A percentile compares a stretch with the other conserved stretches of the same genome.
These are phyloP conservation scores for Pangasius krempfi DNA, from an alignment of 2,797 vertebrate species.

Conservation along the genomic window DNA sequence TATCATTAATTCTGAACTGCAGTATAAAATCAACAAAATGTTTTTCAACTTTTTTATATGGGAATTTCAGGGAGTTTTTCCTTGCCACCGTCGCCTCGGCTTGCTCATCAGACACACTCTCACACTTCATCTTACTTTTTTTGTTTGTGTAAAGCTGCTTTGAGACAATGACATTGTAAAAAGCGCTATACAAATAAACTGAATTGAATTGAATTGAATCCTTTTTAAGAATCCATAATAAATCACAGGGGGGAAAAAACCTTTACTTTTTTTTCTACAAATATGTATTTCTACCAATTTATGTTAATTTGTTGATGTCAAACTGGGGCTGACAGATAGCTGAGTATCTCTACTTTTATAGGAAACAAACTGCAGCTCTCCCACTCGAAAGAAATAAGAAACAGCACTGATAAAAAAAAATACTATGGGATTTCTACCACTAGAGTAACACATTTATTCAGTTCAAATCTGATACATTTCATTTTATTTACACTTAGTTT, in stretches of 20 bases:
- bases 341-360: background rate
- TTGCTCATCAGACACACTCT: no score
- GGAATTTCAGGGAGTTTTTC: no score
- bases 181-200: no score
- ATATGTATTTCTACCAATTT: background rate
- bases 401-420: background rate
- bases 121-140: no score
- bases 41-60: background rate
- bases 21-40: background rate
- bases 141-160: no score
- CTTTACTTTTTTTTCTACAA: background rate
- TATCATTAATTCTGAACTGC: background rate
- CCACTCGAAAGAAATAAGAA: background rate
- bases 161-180: no score
- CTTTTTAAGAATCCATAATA: background rate
- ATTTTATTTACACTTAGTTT: background rate
- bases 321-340: background rate
- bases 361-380: background rate
- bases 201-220: no score
- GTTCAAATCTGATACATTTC: background rate
- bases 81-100: no score
- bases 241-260: background rate
- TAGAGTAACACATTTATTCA: background rate
- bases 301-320: background rate
- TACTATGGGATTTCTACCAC: background rate